Evolutionary conservation across 2,888 invertebrate species (phyloP).

Genomic region (Synanthedon myopaeformis): DNA sequence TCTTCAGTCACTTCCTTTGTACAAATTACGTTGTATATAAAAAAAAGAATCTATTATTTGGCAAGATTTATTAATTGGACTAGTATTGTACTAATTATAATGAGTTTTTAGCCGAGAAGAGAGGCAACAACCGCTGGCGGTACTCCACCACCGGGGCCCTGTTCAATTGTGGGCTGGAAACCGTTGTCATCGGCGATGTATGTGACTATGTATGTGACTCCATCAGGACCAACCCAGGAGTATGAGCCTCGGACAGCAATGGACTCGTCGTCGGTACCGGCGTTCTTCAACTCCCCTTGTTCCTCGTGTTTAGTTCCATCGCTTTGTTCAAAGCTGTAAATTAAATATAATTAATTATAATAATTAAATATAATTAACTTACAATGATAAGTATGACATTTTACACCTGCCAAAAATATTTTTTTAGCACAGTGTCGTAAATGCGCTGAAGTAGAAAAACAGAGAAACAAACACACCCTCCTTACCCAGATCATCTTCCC

Average conservation of each 20-base stretch:
- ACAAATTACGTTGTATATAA: background rate
- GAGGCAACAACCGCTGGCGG: constrained; percentile 38
- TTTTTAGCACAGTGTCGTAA: no score
- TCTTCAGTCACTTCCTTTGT: no score
- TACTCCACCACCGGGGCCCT: constrained; percentile 33
- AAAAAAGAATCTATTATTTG: background rate
- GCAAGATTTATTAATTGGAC: constrained; percentile 10
- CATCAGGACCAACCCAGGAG: constrained; percentile 61
- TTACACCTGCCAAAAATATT: no score
- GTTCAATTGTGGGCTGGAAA: constrained; percentile 55
- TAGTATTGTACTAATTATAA: constrained; percentile 10
- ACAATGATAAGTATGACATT: no score
- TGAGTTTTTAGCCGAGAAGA: constrained; percentile 31
- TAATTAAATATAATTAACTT: no score
- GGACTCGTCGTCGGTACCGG: constrained; percentile 62
- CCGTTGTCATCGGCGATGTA: constrained; percentile 72
- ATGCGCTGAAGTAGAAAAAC: background rate
- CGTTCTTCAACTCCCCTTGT: constrained; percentile 60
- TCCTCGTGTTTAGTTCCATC: constrained; percentile 64
- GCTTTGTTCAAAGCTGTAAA: constrained; percentile 56
- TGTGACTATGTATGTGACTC: constrained; percentile 53
- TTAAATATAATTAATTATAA: background rate
- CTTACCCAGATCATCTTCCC: background rate
- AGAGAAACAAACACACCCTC: background rate
- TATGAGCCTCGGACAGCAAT: constrained; percentile 61